Percentiles rank a stretch among this genome's conserved stretches.
Conservation (phyloP, 2,113 vertebrate species). For the Epinephelus cyanopodus region DNA sequence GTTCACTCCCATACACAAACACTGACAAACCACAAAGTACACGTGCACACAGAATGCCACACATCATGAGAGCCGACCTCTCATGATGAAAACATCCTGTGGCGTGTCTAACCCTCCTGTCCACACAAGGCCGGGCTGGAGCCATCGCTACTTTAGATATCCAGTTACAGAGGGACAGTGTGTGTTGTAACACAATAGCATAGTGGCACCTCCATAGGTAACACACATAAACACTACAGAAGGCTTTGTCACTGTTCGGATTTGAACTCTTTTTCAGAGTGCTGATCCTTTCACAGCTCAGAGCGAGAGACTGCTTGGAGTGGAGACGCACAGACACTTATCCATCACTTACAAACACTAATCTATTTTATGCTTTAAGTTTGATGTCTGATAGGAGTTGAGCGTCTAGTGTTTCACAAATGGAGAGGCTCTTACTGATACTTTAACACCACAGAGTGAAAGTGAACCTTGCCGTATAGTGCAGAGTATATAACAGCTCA, state of each 20-base stretch:
- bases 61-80: conserved; percentile 12
- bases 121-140: conserved; percentile 10
- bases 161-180: conserved; percentile 28
- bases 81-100: conserved; percentile 35
- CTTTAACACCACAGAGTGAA: conserved; percentile 8
- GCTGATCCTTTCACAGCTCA: conserved; percentile 1
- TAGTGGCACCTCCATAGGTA: not conserved
- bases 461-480: not conserved
- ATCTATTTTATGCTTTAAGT: conserved; percentile 11
- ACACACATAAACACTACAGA: conserved; percentile 1
- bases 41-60: not conserved
- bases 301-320: not conserved
- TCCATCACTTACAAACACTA: conserved; percentile 16
- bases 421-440: conserved; percentile 27
- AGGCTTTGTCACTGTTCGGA: not conserved
- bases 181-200: conserved; percentile 35
- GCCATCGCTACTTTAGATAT: conserved; percentile 32
- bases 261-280: not conserved
- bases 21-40: not conserved
- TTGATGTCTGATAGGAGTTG: not conserved
- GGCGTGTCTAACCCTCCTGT: conserved; percentile 23
- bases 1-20: not conserved
- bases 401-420: conserved; percentile 31
- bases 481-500: not conserved
- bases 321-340: not conserved